These are phyloP conservation scores for Petrolisthes manimaculis DNA, from an alignment of 2,888 invertebrate species.

Conservation along the genomic window DNA sequence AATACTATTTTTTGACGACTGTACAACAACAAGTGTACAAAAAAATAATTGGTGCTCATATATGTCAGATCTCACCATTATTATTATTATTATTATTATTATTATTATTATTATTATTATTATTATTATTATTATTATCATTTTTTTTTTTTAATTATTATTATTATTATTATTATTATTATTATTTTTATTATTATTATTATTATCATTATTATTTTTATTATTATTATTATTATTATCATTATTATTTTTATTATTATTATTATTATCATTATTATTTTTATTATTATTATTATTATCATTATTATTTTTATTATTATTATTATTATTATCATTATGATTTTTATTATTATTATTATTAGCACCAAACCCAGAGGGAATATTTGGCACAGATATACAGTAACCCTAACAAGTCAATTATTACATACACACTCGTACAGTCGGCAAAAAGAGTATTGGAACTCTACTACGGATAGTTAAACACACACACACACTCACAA, in stretches of 20 bases:
- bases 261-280: not conserved
- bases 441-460: too few relatives aligned
- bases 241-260: conserved; percentile 4
- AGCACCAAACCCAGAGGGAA: not conserved
- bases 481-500: not conserved
- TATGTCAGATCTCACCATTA: too few relatives aligned
- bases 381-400: not conserved
- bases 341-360: too few relatives aligned
- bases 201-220: not conserved
- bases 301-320: not conserved
- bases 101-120: not conserved
- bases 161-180: not conserved
- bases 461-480: too few relatives aligned
- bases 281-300: conserved; percentile 7
- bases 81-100: not conserved
- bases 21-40: too few relatives aligned
- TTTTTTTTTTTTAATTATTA: conserved; percentile 11
- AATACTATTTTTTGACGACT: too few relatives aligned
- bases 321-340: conserved; percentile 2
- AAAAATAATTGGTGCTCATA: too few relatives aligned
- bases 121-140: conserved; percentile 4
- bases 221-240: not conserved
- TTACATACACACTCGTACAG: too few relatives aligned
- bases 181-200: conserved; percentile 11
- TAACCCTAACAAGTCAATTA: too few relatives aligned